Evolutionary conservation across 2,888 invertebrate species (phyloP).

Genomic region (Drosophila siamana): DNA sequence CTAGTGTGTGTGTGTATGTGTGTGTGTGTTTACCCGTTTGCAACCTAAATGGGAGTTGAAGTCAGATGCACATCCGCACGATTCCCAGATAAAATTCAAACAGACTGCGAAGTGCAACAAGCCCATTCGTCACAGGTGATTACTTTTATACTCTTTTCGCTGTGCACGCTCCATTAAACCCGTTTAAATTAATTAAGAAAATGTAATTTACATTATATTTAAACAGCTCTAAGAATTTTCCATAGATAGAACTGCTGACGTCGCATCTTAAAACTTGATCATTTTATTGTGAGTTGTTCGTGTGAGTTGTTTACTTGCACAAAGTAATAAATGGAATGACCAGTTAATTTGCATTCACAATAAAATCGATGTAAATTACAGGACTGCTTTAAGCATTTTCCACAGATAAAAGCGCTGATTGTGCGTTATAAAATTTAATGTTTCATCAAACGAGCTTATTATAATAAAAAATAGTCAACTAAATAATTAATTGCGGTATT

Average conservation of each 20-base stretch:
- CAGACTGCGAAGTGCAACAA: neutral
- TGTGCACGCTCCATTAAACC: neutral
- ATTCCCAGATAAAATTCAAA: slow-evolving; percentile 43
- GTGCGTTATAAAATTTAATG: neutral
- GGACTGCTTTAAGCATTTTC: neutral
- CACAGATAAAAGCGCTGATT: neutral
- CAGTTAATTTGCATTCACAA: no score
- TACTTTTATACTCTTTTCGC: slow-evolving; percentile 18
- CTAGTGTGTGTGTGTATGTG: neutral
- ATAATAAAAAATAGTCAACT: no score
- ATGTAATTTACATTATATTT: neutral
- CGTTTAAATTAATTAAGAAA: neutral
- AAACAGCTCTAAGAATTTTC: neutral
- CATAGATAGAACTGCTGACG: neutral
- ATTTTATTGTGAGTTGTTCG: no score
- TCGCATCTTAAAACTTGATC: neutral
- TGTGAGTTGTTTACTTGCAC: no score
- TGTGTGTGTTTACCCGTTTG: neutral
- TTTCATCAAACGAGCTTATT: no score
- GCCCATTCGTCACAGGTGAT: slow-evolving; percentile 10
- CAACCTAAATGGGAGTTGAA: slow-evolving; percentile 10
- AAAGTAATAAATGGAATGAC: no score
- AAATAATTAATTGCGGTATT: no score
- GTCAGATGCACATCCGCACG: slow-evolving; percentile 45
- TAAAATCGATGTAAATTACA: neutral